phyloP scores from a whole-genome alignment of 2,113 vertebrate genomes.

The Tachysurus fulvidraco region DNA sequence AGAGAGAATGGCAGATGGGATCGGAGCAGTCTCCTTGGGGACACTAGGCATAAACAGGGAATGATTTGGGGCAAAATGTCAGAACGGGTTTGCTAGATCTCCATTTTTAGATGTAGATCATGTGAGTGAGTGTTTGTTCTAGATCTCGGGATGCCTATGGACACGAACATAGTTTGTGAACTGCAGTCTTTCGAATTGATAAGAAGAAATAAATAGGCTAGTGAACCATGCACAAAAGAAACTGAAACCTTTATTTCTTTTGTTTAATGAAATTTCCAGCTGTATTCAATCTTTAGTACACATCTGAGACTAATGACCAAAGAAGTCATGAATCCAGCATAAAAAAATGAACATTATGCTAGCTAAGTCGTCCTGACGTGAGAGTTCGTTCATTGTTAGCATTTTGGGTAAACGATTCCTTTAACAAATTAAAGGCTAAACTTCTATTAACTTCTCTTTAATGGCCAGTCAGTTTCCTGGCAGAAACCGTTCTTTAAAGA shows the following conservation, averaged over 20 bases:
- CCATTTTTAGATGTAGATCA: constrained; percentile 77
- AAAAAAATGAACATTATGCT: not conserved
- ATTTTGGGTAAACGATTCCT: not conserved
- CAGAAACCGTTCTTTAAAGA: not conserved
- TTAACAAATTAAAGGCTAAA: constrained; percentile 37
- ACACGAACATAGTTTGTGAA: constrained; percentile 80
- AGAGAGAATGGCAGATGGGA: constrained; percentile 54
- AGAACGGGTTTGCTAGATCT: constrained; percentile 79
- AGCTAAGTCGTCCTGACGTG: not conserved
- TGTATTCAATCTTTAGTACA: not conserved
- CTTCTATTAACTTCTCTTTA: constrained; percentile 21
- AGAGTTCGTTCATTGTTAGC: not conserved
- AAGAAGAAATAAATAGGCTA: constrained; percentile 61
- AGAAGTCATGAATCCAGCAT: not conserved
- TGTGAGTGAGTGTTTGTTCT: constrained; percentile 86
- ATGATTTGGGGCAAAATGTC: constrained; percentile 77
- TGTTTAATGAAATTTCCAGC: not conserved
- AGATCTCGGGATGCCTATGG: constrained; percentile 75
- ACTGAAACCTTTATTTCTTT: constrained; percentile 49
- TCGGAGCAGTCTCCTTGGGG: constrained; percentile 51
- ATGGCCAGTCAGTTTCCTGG: not conserved
- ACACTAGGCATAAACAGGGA: constrained; percentile 36
- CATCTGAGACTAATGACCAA: not conserved
- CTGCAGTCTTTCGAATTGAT: constrained; percentile 70
- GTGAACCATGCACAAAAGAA: not conserved